Base-by-base conservation (phyloP, 2,888 invertebrate species). In the Bimastos eiseni region DNA sequence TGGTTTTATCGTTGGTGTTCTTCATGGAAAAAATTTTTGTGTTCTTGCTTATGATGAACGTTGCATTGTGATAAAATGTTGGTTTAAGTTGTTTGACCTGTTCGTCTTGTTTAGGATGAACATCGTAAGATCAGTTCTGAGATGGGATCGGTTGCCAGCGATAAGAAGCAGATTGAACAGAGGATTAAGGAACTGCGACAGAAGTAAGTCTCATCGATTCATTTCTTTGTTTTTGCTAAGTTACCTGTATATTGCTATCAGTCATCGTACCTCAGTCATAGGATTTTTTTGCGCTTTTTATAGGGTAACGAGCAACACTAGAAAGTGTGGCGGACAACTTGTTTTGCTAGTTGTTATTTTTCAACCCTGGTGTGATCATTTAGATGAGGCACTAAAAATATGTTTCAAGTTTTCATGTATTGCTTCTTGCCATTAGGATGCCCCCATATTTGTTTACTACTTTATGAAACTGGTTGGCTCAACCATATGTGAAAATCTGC, bases 181-280 rank as follows among this genome's bases (percentile, higher is more conserved):
- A 41, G 89, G 89, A 89, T 89, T 33, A 41, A 49, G 30, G 89
- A 89, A 13, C 89, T 89, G 33, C 89, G 89, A 36, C 89, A 89
- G 89, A 49, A 44, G 89, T 41, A 13, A 89, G 89, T 24, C 21
- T 37, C 13, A 4, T 15, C 0, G 19, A 41, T n/a, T n/a, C 89
- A n/a, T 89, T 89, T 89, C 37, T 19, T 37, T 44, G 36, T 38
- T 37, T 49, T 17, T 15, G 49, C 21, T 49, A 19, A 70, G 17
- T 17, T 70, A 41, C 15, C 41, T 41, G 41, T 41, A 4, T 70
- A 70, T n/a, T 70, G 70, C 70, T 70, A 1, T n/a, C n/a, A 49
- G 0, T 17, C 0, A 3, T 49, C 24, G 21, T 24, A 4, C 24
- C 8, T n/a, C n/a, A n/a, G 41, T 21, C 24, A 1, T 49, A 24